Evolutionary conservation across 2,113 vertebrate genomes (phyloP), one percentile per base, ranked within the genome.

Genomic region (Morone saxatilis): DNA sequence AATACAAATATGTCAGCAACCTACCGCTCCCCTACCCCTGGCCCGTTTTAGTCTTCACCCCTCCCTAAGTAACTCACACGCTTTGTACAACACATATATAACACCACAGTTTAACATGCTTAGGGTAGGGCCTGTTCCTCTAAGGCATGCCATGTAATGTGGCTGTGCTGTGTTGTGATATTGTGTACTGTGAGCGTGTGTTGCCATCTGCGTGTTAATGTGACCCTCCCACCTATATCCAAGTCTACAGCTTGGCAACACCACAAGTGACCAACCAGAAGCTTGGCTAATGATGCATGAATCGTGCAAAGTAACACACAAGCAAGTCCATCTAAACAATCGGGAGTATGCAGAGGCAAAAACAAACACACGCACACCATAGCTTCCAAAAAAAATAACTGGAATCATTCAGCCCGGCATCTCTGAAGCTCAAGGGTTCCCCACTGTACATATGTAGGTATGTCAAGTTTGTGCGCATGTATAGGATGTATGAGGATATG

Each of bases 371-470:
- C 81, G n/a, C 80, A 91, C 82, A 90, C 84, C 51, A 87, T 85
- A 90, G 80, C 80, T 87, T 84, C 84, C 68, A 86, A 85, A 91
- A 85, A 78, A 84, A 90, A 92, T 70, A 73, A 90, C 80, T 83
- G 78, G 81, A 84, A 82, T 91, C 90, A 94, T 91, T 93, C 93
- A 94, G 88, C 90, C 89, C 60, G 83, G 93, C 93, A 93, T 94
- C 93, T 92, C 91, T 94, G 90, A 94, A 94, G 92, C 91, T 93
- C 85, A 94, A 94, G 95, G 95, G 93, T 95, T 94, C 90, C 93
- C 95, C 95, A 95, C 95, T 96, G 95, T 95, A 96, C 95, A 95
- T 96, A 95, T 95, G 93, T 94, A 95, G 92, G 94, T 95, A 96
- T 95, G 95, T 95, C 84, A 88, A 80, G 91, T 83, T 92, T 93